A percentile compares a stretch with the other conserved stretches of the same genome.
Conservation (phyloP, 2,113 vertebrate species). For the Centropristis striata region DNA sequence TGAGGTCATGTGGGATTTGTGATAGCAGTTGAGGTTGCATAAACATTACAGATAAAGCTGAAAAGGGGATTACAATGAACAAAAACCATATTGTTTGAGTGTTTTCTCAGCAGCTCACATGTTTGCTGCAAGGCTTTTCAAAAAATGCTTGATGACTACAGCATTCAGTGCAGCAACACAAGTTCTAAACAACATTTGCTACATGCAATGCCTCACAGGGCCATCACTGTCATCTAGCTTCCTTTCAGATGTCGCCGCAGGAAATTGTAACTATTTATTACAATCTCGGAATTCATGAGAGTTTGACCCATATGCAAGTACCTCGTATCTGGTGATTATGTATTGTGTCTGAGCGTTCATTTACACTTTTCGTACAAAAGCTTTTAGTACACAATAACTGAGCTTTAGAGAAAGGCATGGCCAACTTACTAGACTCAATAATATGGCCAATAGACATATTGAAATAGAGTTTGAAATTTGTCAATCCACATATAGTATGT, state of each 20-base stretch:
- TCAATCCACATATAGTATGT: too few relatives aligned
- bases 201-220: neutral
- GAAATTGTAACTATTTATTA: neutral
- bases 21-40: slow-evolving; percentile 14
- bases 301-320: neutral
- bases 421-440: neutral
- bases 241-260: neutral
- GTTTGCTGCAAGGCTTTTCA: slow-evolving; percentile 43
- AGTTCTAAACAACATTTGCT: neutral
- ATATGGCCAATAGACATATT: neutral
- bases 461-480: too few relatives aligned
- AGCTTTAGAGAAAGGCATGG: neutral
- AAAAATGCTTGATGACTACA: slow-evolving; percentile 8
- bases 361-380: neutral
- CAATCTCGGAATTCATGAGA: neutral
- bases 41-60: slow-evolving; percentile 12
- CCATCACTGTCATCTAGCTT: slow-evolving; percentile 2
- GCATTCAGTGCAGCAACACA: slow-evolving; percentile 14
- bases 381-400: neutral
- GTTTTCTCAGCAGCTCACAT: slow-evolving; percentile 59
- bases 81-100: slow-evolving; percentile 60
- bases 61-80: slow-evolving; percentile 52
- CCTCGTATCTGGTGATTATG: neutral
- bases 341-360: neutral
- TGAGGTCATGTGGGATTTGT: slow-evolving; percentile 19